Evolutionary conservation across 1,140 invertebrate species (phyloP).

Genomic region (Dinoponera quadriceps): DNA sequence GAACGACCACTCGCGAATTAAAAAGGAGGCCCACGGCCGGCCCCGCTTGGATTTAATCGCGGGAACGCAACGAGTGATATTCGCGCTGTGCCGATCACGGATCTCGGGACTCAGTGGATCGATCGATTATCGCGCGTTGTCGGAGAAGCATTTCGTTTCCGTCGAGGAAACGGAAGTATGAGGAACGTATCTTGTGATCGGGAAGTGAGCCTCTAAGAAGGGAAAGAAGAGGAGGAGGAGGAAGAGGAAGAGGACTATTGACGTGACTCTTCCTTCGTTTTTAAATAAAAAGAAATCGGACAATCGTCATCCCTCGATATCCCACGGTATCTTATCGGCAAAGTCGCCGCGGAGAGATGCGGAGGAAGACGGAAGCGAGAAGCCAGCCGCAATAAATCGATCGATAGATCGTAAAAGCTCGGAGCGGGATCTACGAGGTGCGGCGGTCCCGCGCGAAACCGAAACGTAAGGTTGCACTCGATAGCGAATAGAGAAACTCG

Average conservation of each 20-base stretch:
- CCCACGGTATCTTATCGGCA: background rate
- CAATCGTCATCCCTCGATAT: background rate
- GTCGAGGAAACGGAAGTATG: background rate
- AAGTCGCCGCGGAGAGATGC: background rate
- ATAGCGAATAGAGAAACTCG: conserved; percentile 73
- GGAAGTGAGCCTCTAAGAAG: background rate
- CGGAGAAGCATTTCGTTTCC: background rate
- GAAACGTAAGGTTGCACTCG: conserved; percentile 7
- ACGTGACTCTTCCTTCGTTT: background rate
- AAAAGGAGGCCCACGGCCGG: conserved; percentile 19
- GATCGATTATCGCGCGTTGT: background rate
- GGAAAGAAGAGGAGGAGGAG: background rate
- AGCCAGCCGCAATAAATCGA: background rate
- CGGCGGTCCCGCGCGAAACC: too few relatives aligned
- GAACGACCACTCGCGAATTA: conserved; percentile 31
- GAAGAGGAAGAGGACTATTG: background rate
- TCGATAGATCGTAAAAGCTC: background rate
- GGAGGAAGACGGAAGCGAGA: background rate
- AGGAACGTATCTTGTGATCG: background rate
- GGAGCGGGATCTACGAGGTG: background rate
- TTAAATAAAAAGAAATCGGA: background rate
- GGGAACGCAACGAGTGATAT: conserved; percentile 43
- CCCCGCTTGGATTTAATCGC: conserved; percentile 7
- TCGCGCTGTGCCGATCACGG: background rate
- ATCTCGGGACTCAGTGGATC: background rate